Percentiles rank a stretch among this genome's conserved stretches.
These are phyloP conservation scores for Diplogasteroides magnus DNA, from an alignment of 1,140 invertebrate genomes.

Conservation along the genomic window DNA sequence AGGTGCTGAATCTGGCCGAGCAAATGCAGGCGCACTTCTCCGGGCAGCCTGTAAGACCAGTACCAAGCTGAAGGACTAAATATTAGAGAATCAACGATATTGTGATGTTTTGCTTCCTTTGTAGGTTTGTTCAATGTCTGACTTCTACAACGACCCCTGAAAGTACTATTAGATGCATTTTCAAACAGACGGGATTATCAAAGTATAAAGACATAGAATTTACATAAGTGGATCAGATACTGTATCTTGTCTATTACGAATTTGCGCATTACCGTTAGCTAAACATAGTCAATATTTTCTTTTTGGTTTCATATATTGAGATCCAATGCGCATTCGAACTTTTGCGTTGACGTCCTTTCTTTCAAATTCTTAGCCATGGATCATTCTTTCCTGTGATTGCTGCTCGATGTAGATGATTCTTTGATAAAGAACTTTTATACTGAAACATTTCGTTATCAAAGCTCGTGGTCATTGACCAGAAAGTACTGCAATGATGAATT, in stretches of 20 bases:
- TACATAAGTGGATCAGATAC: no score
- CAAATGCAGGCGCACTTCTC: conserved; percentile 24
- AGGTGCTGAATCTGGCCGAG: conserved; percentile 39
- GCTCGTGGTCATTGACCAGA: conserved; percentile 9
- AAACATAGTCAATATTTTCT: no score
- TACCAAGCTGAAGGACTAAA: neutral
- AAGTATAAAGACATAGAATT: no score
- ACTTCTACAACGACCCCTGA: neutral
- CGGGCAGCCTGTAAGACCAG: neutral
- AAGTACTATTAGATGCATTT: neutral
- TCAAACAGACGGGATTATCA: neutral
- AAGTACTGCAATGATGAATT: conserved; percentile 8
- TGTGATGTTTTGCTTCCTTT: conserved; percentile 4
- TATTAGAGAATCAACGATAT: no score
- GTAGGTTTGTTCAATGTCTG: neutral
- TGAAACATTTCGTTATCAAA: neutral
- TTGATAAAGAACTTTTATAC: neutral
- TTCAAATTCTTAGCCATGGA: no score
- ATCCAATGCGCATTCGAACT: no score
- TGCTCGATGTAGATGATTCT: no score
- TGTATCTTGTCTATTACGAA: no score
- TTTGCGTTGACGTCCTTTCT: no score
- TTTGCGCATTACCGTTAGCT: no score
- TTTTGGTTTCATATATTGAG: no score
- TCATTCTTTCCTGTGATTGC: no score